These are phyloP conservation scores for Pterocles burchelli DNA, from an alignment of 2,113 vertebrate species.

Conservation along the genomic window DNA sequence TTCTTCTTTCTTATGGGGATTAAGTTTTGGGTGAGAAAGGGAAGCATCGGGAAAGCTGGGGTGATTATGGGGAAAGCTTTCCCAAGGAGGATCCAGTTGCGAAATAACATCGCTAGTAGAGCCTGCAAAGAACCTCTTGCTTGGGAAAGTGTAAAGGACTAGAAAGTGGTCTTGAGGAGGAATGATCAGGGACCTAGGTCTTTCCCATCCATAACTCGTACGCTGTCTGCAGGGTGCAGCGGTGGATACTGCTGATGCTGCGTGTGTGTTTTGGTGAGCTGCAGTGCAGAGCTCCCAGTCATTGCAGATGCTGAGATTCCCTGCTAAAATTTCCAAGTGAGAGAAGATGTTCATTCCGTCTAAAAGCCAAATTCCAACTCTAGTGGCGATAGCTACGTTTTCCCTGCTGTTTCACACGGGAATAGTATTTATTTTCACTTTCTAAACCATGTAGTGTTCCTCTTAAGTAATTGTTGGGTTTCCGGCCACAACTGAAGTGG, in stretches of 20 bases:
- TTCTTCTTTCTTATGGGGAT: not conserved
- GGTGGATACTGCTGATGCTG: fast-evolving
- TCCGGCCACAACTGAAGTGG: not conserved
- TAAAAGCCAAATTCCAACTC: not conserved
- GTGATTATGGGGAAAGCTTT: not conserved
- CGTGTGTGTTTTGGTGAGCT: fast-evolving
- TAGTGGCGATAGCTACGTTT: not conserved
- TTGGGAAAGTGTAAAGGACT: not conserved
- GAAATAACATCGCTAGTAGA: not conserved
- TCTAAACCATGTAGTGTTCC: not conserved
- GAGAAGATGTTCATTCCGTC: not conserved
- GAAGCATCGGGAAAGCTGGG: not conserved
- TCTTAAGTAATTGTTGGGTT: not conserved
- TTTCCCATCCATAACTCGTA: fast-evolving
- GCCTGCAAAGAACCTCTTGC: not conserved
- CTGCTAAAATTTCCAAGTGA: not conserved
- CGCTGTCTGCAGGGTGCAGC: not conserved
- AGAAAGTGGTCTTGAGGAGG: not conserved
- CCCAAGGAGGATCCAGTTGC: not conserved
- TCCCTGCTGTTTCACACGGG: not conserved
- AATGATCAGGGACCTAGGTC: not conserved
- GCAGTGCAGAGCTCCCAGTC: fast-evolving
- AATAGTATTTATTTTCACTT: constrained; percentile 29
- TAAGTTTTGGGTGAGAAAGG: not conserved
- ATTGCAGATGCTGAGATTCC: not conserved